Evolutionary conservation across 2,888 invertebrate species (phyloP), one percentile per base, ranked within the genome.

Genomic region (Patella ulyssiponensis): DNA sequence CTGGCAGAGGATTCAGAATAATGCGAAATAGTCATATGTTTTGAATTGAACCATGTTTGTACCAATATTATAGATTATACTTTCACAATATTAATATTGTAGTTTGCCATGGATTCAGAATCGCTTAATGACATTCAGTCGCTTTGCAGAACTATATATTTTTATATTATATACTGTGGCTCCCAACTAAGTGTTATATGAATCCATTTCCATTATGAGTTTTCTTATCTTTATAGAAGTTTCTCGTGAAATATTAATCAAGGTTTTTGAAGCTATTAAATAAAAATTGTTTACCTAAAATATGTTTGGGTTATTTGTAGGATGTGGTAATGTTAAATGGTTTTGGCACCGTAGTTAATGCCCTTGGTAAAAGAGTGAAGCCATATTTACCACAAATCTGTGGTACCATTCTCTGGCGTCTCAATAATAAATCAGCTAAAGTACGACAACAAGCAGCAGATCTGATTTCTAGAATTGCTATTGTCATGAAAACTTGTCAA

Each of bases 321-420:
- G 99, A 99, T 92, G 98, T 98, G 17, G 99, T 99, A 2, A 99
- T 99, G 98, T 93, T 99, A 86, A 99, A 99, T 92, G 99, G 99
- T 69, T 99, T 99, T 91, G 99, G 99, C 78, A 98, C 99, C 0
- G 98, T 99, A 83, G 99, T 99, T 14, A 98, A 98, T 91, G 97
- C 98, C 85, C 93, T 99, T 77, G 98, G 98, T 11, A 98, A 98
- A 92, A 94, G 99, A 64, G 98, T 99, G 7, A 99, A 99, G 92
- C 97, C 99, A 0, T 99, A 99, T 92, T 93, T 99, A 87, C 99
- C 99, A 0, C 99, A 99, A 93, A 99, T 99, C 90, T 99, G 99
- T 91, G 99, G 99, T 94, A 99, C 99, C 1, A 99, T 99, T 88
- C 93, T 99, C 74, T 99, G 99, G 99, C 94, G 99, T 82, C 94